Evolutionary conservation across 92 coral and sea anemone species (phyloP).

Genomic region (Nematostella vectensis): DNA sequence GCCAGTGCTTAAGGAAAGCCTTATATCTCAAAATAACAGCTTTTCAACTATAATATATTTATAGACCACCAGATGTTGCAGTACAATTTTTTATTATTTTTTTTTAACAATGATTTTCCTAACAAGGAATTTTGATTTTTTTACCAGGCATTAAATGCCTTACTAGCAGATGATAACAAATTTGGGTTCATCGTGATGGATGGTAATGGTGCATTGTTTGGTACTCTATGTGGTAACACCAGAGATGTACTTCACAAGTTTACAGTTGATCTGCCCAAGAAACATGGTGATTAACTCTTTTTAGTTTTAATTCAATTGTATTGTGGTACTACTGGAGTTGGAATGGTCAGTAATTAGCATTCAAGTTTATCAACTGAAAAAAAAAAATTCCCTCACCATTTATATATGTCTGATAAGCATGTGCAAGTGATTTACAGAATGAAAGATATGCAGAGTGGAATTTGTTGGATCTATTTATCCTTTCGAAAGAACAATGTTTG

Average conservation of each 20-base stretch:
- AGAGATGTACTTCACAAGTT: slow-evolving; percentile 95
- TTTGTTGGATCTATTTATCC: too few species aligned
- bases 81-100: too few species aligned
- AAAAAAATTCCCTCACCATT: neutral
- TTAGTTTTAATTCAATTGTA: neutral
- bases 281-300: slow-evolving; percentile 59
- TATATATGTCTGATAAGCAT: too few species aligned
- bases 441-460: too few species aligned
- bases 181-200: slow-evolving; percentile 99
- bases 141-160: slow-evolving; percentile 82
- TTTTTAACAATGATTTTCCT: too few species aligned
- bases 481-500: too few species aligned
- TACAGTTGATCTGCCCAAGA: slow-evolving; percentile 94
- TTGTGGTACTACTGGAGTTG: neutral
- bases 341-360: neutral
- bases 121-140: too few species aligned
- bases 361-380: neutral
- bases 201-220: slow-evolving; percentile 97
- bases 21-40: too few species aligned
- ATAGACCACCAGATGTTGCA: too few species aligned
- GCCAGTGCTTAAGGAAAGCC: too few species aligned
- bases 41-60: too few species aligned
- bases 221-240: slow-evolving; percentile 93
- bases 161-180: slow-evolving; percentile 94
- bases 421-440: too few species aligned